Percentiles rank a stretch among this genome's conserved stretches.
Evolutionary conservation across 2,113 vertebrate species (phyloP).

Genomic region (Marmota monax): DNA sequence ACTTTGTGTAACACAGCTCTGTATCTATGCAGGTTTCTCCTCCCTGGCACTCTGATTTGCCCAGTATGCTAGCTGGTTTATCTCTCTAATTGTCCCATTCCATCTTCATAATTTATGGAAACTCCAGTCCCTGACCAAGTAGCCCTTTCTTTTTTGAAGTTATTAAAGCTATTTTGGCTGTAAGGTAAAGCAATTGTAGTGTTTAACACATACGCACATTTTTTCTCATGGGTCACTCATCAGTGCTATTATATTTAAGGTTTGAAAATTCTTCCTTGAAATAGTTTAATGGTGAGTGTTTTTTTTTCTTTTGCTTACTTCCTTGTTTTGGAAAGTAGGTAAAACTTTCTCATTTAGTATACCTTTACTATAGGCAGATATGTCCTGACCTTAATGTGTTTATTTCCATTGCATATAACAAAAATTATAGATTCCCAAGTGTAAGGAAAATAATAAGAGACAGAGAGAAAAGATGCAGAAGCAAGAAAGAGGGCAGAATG

Average conservation of each 20-base stretch:
- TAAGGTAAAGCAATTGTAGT: neutral
- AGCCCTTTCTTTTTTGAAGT: neutral
- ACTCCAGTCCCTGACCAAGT: neutral
- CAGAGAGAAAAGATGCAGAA: too few species aligned
- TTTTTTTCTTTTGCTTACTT: neutral
- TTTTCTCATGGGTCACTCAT: neutral
- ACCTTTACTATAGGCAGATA: neutral
- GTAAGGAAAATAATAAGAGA: too few species aligned
- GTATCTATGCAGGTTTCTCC: neutral
- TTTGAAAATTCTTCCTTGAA: neutral
- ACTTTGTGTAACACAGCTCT: neutral
- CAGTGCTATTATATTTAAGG: neutral
- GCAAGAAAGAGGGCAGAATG: too few species aligned
- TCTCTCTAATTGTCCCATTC: neutral
- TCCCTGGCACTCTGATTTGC: neutral
- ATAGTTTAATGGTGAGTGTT: neutral
- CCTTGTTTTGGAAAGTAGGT: neutral
- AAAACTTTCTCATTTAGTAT: neutral
- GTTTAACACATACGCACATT: neutral
- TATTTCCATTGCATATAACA: neutral
- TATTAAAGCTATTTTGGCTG: neutral
- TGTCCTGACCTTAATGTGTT: neutral
- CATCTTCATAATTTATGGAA: neutral
- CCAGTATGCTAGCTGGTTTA: too few species aligned
- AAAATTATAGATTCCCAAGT: neutral